Base-by-base conservation (phyloP, 2,113 vertebrate species). In the Anhinga rufa region DNA sequence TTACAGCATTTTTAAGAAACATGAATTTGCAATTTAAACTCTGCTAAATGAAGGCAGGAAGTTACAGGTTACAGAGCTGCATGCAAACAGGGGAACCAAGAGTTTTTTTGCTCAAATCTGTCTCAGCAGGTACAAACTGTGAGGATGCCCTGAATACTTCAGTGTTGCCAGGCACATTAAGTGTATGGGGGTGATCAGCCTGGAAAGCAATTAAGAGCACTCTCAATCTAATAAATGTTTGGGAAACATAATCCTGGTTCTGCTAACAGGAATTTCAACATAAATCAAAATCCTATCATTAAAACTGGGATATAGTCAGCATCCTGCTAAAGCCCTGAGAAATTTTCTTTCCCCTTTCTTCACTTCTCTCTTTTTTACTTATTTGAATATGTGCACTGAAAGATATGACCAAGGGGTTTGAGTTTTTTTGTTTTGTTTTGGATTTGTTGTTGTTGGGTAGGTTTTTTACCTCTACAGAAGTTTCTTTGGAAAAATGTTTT, bases 1-100 rank as follows among this genome's bases (percentile, higher is more conserved):
- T 96, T 97, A 94, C 91, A 96, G 95, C 96, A 97, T 95, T 97
- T 97, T 96, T 96, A 97, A 97, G 96, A 94, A 97, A 97, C 95
- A 97, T 96, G 95, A 96, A 96, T 97, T 97, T 97, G 94, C 96
- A 97, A 97, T 96, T 97, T 97, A 96, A 97, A 96, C 96, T 97
- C 93, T 88, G 86, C 65, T 97, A 97, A 96, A 93, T 40, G 95
- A 96, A 97, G 81, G 86, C 86, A 93, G 92, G 96, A 93, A 94
- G 90, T 96, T 97, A 80, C 96, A 97, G 92, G 94, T 97, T 97
- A 96, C 88, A 72, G 90, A 95, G 81, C 90, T 96, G 90, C 94
- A 96, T 93, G 93, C 89, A 97, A 95, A 97, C 84, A 69, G 86
- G 71, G 75, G 78, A 95, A 74, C 32, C 51, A 44, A 84, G 79